Conservation (phyloP, 2,113 vertebrate species). For the Lutjanus erythropterus region DNA sequence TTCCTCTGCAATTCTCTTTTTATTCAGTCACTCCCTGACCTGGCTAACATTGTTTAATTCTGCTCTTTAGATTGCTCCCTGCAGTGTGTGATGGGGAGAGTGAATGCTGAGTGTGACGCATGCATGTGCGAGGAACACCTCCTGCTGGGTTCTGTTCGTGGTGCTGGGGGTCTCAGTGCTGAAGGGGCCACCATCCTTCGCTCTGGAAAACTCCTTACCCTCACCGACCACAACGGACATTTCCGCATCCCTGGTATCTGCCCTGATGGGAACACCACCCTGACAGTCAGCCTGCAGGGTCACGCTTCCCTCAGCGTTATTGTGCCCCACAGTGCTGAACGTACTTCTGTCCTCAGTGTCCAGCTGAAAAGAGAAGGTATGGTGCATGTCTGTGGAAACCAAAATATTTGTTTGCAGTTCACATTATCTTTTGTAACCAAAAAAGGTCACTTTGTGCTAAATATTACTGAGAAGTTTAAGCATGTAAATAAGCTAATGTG, state of each 20-base stretch:
- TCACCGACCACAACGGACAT: conserved; percentile 88
- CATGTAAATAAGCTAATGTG: neutral
- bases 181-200: conserved; percentile 86
- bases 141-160: conserved; percentile 89
- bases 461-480: neutral
- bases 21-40: neutral
- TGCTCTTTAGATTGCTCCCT: conserved; percentile 87
- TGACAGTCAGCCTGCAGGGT: conserved; percentile 89
- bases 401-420: neutral
- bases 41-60: conserved; percentile 6
- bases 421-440: neutral
- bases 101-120: conserved; percentile 90
- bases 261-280: conserved; percentile 89
- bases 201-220: conserved; percentile 87
- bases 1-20: neutral
- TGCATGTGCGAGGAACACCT: conserved; percentile 93
- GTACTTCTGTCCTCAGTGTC: conserved; percentile 86
- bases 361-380: conserved; percentile 92
- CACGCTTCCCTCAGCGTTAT: conserved; percentile 81
- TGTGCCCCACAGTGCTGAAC: conserved; percentile 82
- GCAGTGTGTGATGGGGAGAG: conserved; percentile 89
- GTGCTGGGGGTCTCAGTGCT: conserved; percentile 88
- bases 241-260: conserved; percentile 93
- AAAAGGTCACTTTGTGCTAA: neutral
- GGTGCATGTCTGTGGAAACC: neutral